These are phyloP conservation scores for Anguilla japonica DNA, from an alignment of 2,113 vertebrate genomes.

Conservation along the genomic window DNA sequence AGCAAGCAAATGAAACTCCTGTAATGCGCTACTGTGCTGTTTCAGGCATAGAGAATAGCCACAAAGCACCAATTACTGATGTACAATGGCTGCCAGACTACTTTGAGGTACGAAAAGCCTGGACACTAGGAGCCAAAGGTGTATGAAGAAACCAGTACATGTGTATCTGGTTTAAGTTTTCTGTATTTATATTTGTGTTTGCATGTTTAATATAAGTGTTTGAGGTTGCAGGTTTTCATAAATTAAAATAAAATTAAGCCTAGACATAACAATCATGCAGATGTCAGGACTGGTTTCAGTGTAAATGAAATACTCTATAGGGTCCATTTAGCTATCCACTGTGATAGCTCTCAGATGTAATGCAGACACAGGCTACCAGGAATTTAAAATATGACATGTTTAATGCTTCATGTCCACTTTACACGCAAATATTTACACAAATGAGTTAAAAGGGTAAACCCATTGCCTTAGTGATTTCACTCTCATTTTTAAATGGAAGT, in stretches of 20 bases:
- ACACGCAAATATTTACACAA: conserved; percentile 20
- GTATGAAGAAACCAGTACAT: background rate
- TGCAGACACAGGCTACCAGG: conserved; percentile 35
- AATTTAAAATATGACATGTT: conserved; percentile 13
- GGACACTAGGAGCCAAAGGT: background rate
- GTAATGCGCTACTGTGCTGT: conserved; percentile 72
- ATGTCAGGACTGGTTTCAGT: background rate
- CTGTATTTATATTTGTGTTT: background rate
- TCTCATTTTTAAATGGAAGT: conserved; percentile 29
- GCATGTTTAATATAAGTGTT: background rate
- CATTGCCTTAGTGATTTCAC: conserved; percentile 30
- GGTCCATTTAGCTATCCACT: conserved; percentile 1
- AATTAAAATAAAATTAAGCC: background rate
- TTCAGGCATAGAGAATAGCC: conserved; percentile 74
- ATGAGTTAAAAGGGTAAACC: conserved; percentile 8
- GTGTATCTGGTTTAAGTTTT: background rate
- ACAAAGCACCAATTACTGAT: conserved; percentile 78
- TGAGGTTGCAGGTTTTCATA: background rate
- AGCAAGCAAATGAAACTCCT: conserved; percentile 52
- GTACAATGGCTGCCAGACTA: conserved; percentile 82
- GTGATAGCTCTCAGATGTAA: conserved; percentile 34
- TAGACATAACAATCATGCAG: no score
- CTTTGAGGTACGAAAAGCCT: conserved; percentile 74
- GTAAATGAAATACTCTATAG: conserved; percentile 18
- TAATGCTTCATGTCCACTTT: conserved; percentile 22